Evolutionary conservation across 2,797 vertebrate genomes (phyloP), one percentile per base, ranked within the genome.

Genomic region (Geotrypetes seraphini): DNA sequence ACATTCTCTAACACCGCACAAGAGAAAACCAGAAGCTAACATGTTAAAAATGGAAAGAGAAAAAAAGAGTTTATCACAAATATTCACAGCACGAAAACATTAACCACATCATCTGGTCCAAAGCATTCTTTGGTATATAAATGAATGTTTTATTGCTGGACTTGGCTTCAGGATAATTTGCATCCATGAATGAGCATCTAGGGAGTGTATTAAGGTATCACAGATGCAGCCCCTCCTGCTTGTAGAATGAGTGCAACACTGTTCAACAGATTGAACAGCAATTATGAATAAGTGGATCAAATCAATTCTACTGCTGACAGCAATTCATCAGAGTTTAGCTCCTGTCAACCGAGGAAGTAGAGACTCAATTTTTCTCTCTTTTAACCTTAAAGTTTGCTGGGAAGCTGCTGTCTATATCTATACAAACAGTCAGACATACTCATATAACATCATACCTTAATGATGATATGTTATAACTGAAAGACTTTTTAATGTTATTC

Each of bases 231-330:
- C 7, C 19, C n/a, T n/a, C 13, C 32, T 26, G 0, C 0, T 4
- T 4, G 1, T 1, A 33, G 13, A 42, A 15, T 6, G 1, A 1
- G 8, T 12, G 21, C 18, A n/a, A 7, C 3, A 26, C 17, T 2
- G 10, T 22, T 11, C 10, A 12, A 9, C 19, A 3, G 8, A 3
- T 4, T n/a, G 2, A 10, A 4, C 0, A 0, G 8, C 0, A 0
- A 5, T 3, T 8, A 12, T 8, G 11, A 15, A 18, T 4, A 2
- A 14, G 4, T 8, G 3, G 12, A 20, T 19, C 17, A 15, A 35
- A 27, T 3, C 5, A 3, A 0, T 12, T 8, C 12, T 22, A 11
- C 2, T 2, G 1, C 12, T 27, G 7, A 14, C 30, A 28, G 26
- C 3, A 2, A 18, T 28, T 30, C 12, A 5, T 6, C 40, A 18